Evolutionary conservation across 2,797 vertebrate species (phyloP).

Genomic region (Pangasius mekongensis): DNA sequence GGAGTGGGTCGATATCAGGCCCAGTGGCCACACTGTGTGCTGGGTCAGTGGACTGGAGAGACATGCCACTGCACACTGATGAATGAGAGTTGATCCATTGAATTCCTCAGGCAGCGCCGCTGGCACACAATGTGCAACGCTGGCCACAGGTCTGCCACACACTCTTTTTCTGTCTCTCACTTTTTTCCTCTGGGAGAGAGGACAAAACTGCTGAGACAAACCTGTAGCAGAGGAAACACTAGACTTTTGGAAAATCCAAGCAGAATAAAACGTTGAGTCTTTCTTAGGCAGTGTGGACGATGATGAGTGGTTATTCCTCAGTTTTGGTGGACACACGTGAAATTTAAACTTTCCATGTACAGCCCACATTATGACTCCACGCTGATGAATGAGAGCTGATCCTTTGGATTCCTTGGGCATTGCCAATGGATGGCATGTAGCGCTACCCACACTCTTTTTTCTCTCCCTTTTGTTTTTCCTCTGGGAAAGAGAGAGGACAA

Average conservation of each 20-base stretch:
- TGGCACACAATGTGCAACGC: neutral
- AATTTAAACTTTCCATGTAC: neutral
- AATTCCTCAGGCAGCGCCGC: slow-evolving; percentile 24
- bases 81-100: slow-evolving; percentile 47
- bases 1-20: slow-evolving; percentile 31
- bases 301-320: neutral
- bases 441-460: neutral
- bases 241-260: neutral
- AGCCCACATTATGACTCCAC: neutral
- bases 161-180: neutral
- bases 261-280: neutral
- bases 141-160: slow-evolving; percentile 18
- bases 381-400: neutral
- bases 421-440: neutral
- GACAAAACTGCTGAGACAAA: slow-evolving; percentile 10
- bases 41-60: slow-evolving; percentile 43
- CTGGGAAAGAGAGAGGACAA: neutral
- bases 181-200: slow-evolving; percentile 3
- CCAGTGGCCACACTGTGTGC: slow-evolving; percentile 40
- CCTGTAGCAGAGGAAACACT: neutral
- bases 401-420: neutral
- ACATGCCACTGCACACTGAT: slow-evolving; percentile 34
- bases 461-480: slow-evolving; percentile 23
- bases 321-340: neutral
- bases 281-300: neutral